Conservation (phyloP, 1,140 invertebrate genomes). For the Microplitis mediator region DNA sequence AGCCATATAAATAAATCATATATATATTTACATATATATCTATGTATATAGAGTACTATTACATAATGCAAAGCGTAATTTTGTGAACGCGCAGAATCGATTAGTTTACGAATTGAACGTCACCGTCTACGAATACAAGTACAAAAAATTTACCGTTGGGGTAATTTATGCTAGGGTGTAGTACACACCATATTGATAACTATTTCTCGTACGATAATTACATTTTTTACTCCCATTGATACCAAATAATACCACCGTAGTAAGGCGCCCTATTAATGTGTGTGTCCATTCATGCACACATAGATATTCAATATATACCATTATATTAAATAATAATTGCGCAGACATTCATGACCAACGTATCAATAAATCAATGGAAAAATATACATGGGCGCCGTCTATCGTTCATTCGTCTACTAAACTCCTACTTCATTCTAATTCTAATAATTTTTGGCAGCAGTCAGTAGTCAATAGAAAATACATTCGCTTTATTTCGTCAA, state of each 20-base stretch:
- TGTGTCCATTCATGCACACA: too few relatives aligned
- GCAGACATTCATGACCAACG: conserved; percentile 16
- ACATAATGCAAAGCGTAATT: neutral
- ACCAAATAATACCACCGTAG: too few relatives aligned
- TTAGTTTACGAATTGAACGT: conserved; percentile 8
- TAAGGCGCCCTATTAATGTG: too few relatives aligned
- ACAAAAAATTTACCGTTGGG: too few relatives aligned
- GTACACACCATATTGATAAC: too few relatives aligned
- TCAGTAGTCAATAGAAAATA: neutral
- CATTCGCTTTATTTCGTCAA: neutral
- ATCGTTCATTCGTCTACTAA: neutral
- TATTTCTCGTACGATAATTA: too few relatives aligned
- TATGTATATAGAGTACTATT: neutral
- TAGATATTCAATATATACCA: too few relatives aligned
- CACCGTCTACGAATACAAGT: too few relatives aligned
- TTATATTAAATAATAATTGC: neutral
- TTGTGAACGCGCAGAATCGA: conserved; percentile 19
- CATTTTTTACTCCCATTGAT: too few relatives aligned
- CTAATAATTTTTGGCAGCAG: neutral
- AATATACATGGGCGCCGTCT: conserved; percentile 7
- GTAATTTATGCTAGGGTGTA: too few relatives aligned
- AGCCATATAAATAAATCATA: too few relatives aligned
- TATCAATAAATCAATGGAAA: conserved; percentile 25
- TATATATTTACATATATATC: too few relatives aligned
- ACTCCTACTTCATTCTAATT: neutral